Percentiles rank a stretch among this genome's conserved stretches.
Conservation (phyloP, 2,797 vertebrate species). For the Sebastes kiyomatsui region DNA sequence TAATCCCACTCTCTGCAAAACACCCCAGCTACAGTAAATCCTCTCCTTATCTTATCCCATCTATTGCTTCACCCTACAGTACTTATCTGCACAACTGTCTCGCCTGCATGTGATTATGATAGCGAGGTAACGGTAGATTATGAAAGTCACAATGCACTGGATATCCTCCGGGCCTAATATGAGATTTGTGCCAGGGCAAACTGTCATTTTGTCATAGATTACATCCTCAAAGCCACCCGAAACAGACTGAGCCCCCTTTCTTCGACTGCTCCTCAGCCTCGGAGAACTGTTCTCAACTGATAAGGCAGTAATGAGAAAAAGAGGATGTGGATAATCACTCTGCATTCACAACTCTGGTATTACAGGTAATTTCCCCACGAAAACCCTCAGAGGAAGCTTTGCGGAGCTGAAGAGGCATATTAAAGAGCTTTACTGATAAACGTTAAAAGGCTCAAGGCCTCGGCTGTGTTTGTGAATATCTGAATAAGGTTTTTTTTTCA, state of each 20-base stretch:
- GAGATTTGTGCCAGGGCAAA: slow-evolving; percentile 54
- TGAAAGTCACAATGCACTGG: slow-evolving; percentile 46
- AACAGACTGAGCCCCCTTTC: slow-evolving; percentile 56
- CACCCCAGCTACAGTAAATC: slow-evolving; percentile 25
- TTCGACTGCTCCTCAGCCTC: slow-evolving; percentile 70
- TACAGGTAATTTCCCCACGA: slow-evolving; percentile 81
- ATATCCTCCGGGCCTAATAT: slow-evolving; percentile 52
- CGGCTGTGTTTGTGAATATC: slow-evolving; percentile 69
- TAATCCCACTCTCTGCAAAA: slow-evolving; percentile 8
- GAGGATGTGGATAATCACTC: slow-evolving; percentile 75
- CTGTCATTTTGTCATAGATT: slow-evolving; percentile 75
- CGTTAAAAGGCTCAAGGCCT: slow-evolving; percentile 76
- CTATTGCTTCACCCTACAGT: slow-evolving; percentile 30
- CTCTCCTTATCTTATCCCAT: slow-evolving; percentile 48
- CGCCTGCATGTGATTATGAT: slow-evolving; percentile 48
- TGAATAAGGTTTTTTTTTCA: slow-evolving; percentile 44
- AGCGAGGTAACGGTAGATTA: slow-evolving; percentile 60
- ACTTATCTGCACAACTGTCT: slow-evolving; percentile 47
- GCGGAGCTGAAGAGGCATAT: slow-evolving; percentile 77
- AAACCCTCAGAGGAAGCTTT: slow-evolving; percentile 73
- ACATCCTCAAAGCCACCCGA: slow-evolving; percentile 66
- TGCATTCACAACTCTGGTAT: slow-evolving; percentile 75
- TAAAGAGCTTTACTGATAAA: slow-evolving; percentile 83
- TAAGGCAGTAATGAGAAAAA: slow-evolving; percentile 79
- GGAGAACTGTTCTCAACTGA: slow-evolving; percentile 73